Base-by-base conservation (phyloP, 1,140 invertebrate species). In the Riptortus pedestris region DNA sequence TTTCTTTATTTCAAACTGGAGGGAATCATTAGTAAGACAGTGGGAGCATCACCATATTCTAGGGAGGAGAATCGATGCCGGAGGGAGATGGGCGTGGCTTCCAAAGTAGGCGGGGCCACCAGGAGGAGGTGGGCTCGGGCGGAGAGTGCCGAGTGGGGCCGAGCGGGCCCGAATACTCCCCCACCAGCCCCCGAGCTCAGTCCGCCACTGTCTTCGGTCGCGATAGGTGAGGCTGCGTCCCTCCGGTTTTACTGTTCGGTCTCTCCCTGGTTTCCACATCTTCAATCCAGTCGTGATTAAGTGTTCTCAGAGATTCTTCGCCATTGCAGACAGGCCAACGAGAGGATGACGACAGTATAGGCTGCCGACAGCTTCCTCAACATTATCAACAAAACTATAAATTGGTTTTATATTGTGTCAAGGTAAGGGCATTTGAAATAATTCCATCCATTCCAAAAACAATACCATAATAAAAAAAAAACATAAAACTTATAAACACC, bases 1-100 rank as follows among this genome's bases (percentile, higher is more conserved):
- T n/a, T n/a, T n/a, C n/a, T n/a, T n/a, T n/a, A n/a, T n/a, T n/a
- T n/a, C n/a, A n/a, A n/a, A n/a, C n/a, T n/a, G 51, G 51, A 22
- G 26, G 51, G 51, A 55, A 55, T 55, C 12, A 55, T 55, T 55
- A 47, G 51, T 26, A 22, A 55, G 51, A 24, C 51, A 24, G 51
- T 18, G 51, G 51, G 51, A 55, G 24, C 18, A 55, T 55, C 51
- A 55, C 51, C 51, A 55, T 55, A 55, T 55, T 55, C 51, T 24
- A 55, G 51, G 0, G 22, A 26, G 24, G 2, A 7, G 51, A 26
- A 55, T 55, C 51, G 24, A 55, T 55, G 51, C 26, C 24, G 20
- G 51, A 38, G 51, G 4, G 22, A 20, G 51, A 27, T 18, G 51
- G 51, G 51, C 51, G 51, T 55, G 31, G 31, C 14, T 14, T 38